Base-by-base conservation (phyloP, 2,797 vertebrate species). In the Enteromius afrohamiltoni region DNA sequence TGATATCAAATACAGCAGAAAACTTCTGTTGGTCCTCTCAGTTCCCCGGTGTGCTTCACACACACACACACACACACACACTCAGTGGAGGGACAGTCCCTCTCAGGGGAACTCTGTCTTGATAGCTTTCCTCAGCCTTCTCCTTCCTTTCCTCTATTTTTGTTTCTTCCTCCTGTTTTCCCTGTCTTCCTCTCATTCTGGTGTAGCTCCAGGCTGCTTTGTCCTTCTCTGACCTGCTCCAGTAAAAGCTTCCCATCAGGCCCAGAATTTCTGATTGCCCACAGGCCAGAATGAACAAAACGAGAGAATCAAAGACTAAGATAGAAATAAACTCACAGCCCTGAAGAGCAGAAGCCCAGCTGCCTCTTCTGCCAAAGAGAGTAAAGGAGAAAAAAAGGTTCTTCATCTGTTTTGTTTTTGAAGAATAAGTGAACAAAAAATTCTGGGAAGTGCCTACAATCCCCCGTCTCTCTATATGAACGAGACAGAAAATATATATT, bases 191-290 rank as follows among this genome's bases (percentile, higher is more conserved):
- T 55, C 51, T 75, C 31, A 5, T 75, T 75, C 73, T 75, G 73
- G 11, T 23, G 0, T 16, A 42, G 37, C 68, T 37, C 65, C 13
- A 45, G 70, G 76, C 53, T 68, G 49, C n/a, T 77, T 37, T 73
- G 75, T 60, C 74, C 65, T 68, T 62, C 55, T 60, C 53, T 78
- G 68, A 71, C 75, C 55, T 21, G 29, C 64, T 69, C 51, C 17
- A 77, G 26, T 60, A 70, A 77, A 78, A 83, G 55, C 45, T 79
- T 79, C 68, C 77, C 67, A 79, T 73, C 62, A 70, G 67, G 67
- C 83, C 47, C 64, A 23, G 23, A 4, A 8, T 45, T 80, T 58
- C 51, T 58, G 65, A 58, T 40, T 10, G 79, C 79, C 78, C 67
- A 80, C 78, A 1, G 47, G 49, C 17, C 16, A 70, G 10, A 80